phyloP scores from a whole-genome alignment of 2,113 vertebrate species.

The Muntiacus muntjak region DNA sequence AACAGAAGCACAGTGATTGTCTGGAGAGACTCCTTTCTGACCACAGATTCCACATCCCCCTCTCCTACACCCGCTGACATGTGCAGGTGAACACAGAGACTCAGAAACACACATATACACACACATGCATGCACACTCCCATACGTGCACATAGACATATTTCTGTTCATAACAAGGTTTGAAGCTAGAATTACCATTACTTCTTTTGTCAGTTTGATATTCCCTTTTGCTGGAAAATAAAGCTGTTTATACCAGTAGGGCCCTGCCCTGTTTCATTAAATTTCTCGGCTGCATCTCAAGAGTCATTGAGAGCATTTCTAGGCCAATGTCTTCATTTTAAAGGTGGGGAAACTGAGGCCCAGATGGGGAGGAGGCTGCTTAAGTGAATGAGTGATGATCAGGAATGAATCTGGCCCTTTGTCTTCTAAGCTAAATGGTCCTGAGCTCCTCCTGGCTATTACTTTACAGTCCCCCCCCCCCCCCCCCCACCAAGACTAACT shows the following conservation, averaged over 20 bases:
- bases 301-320: neutral
- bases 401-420: neutral
- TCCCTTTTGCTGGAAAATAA: neutral
- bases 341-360: neutral
- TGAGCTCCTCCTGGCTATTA: neutral
- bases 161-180: neutral
- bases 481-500: neutral
- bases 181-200: neutral
- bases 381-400: neutral
- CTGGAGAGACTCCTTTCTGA: neutral
- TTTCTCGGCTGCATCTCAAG: neutral
- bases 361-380: neutral
- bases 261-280: neutral
- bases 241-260: neutral
- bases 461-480: neutral
- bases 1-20: neutral
- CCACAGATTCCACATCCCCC: neutral
- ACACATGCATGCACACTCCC: too few species aligned
- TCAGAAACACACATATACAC: neutral
- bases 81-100: neutral
- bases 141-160: rapidly evolving
- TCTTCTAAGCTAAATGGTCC: neutral
- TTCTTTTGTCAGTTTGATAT: neutral
- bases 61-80: neutral
- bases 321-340: neutral